A percentile compares a stretch with the other conserved stretches of the same genome.
Evolutionary conservation across 2,797 vertebrate genomes (phyloP).

Genomic region (Sebastes melanostomus): DNA sequence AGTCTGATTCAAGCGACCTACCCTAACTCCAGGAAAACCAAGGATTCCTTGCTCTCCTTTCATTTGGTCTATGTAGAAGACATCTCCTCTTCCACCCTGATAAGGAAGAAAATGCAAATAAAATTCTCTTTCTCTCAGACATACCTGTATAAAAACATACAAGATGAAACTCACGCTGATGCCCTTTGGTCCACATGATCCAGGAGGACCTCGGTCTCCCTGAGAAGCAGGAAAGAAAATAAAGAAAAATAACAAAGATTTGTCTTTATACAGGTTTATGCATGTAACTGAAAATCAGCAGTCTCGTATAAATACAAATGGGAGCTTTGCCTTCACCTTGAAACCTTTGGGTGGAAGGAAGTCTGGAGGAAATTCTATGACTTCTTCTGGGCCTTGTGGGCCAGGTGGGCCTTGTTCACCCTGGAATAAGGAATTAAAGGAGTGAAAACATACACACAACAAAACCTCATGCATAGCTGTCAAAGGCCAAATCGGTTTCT

Average conservation of each 20-base stretch:
- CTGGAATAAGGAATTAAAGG: conserved; percentile 58
- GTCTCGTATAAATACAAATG: not conserved
- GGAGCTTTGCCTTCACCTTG: conserved; percentile 53
- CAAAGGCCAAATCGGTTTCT: conserved; percentile 55
- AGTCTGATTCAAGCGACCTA: conserved; percentile 57
- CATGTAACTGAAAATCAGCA: not conserved
- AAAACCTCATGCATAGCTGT: not conserved
- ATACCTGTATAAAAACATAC: not conserved
- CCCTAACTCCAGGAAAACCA: conserved; percentile 84
- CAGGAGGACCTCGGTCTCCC: conserved; percentile 67
- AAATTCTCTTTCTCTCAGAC: not conserved
- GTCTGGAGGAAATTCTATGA: conserved; percentile 36
- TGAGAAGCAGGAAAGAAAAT: conserved; percentile 34
- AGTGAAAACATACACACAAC: not conserved
- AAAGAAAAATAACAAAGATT: not conserved
- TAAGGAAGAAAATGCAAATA: not conserved
- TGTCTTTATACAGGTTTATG: not conserved
- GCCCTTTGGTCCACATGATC: conserved; percentile 70
- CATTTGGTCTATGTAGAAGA: not conserved
- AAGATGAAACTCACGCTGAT: conserved; percentile 42
- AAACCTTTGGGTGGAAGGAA: conserved; percentile 59
- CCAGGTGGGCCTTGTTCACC: conserved; percentile 87
- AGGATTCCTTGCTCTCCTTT: conserved; percentile 87
- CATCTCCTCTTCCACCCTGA: conserved; percentile 38
- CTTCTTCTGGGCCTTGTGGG: conserved; percentile 77